Base-by-base conservation (phyloP, 1,140 invertebrate species). In the Aphaenogaster rudis region DNA sequence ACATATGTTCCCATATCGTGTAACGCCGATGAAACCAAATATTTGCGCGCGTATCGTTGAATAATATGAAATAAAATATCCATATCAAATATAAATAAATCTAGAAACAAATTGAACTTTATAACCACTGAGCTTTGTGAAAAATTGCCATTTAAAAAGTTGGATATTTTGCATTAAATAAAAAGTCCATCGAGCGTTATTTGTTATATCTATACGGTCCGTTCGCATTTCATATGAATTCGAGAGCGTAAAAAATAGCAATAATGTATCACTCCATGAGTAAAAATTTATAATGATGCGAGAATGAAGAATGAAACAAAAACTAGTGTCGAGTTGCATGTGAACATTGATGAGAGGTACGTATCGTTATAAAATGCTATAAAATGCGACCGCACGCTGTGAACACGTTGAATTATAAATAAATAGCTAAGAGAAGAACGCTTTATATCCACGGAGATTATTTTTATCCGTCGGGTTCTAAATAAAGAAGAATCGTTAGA, bases 31-130 rank as follows among this genome's bases (percentile, higher is more conserved):
- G 45, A 74, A 74, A 74, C 42, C 28, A 42, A 84, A 84, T 74
- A 61, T 74, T 33, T 57, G 21, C 52, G 33, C 2, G 13, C 9
- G 48, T 36, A 57, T 48, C 42, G 69, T 74, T 59, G 39, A 82
- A 74, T 82, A 82, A 82, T 61, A 61, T 74, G 61, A 48, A 61
- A 81, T 81, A 74, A 72, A 84, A 72, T 59, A 50, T 84, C 28
- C 42, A 61, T 21, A 61, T 61, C 42, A 72, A n/a, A 82, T 72
- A 82, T 61, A 72, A 61, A 74, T 59, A 61, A 82, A 72, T 72
- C 39, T 61, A 48, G 1, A 74, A 72, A 11, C 52, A 48, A 82
- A 82, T 82, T 54, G 21, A 72, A 72, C 64, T 81, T 81, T 39
- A 81, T 71, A 57, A 71, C 67, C 67, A 17, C 42, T 36, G 39